Evolutionary conservation across 2,113 vertebrate species (phyloP).

Genomic region (Rana temporaria): DNA sequence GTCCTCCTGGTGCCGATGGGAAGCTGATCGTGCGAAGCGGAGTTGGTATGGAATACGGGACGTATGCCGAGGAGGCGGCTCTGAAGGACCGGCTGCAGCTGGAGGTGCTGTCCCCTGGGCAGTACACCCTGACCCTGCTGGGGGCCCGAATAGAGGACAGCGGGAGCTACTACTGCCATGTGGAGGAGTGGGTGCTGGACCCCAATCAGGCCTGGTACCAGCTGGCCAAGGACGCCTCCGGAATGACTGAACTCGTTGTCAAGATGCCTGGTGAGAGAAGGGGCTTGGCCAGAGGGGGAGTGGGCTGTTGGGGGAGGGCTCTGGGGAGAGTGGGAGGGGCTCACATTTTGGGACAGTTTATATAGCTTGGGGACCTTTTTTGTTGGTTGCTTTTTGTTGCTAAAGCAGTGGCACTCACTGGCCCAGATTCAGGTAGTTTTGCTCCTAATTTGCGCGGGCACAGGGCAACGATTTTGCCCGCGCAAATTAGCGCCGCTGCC

Average conservation of each 20-base stretch:
- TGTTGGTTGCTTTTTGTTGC: too few species aligned
- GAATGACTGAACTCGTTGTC: constrained; percentile 85
- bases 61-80: constrained; percentile 88
- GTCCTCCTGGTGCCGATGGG: constrained; percentile 75
- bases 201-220: constrained; percentile 83
- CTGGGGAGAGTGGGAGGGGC: not conserved
- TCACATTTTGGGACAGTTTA: too few species aligned
- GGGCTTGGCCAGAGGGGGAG: fast-evolving
- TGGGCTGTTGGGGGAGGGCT: not conserved
- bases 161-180: constrained; percentile 94
- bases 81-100: constrained; percentile 89
- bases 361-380: too few species aligned
- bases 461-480: too few species aligned
- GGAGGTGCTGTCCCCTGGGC: constrained; percentile 82
- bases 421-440: too few species aligned
- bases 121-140: constrained; percentile 90
- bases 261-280: constrained; percentile 81
- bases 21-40: constrained; percentile 94
- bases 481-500: too few species aligned
- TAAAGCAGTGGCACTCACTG: too few species aligned
- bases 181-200: constrained; percentile 86
- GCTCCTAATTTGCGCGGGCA: too few species aligned
- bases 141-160: constrained; percentile 88
- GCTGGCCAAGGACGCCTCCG: constrained; percentile 78
- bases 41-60: constrained; percentile 87